Base-by-base conservation (phyloP, 2,797 vertebrate species). In the Anolis apletophallus region DNA sequence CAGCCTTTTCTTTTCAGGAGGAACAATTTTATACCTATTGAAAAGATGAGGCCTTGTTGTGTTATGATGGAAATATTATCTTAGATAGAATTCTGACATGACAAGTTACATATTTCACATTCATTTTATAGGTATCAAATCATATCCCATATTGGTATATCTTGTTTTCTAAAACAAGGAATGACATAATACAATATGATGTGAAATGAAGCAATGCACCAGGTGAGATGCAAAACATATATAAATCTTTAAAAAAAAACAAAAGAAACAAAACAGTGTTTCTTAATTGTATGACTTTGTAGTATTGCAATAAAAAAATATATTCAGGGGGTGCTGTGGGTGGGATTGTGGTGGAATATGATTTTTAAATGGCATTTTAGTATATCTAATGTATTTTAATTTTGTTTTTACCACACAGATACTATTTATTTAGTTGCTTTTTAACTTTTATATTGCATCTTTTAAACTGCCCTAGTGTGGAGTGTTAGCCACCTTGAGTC, bases 81-180 rank as follows among this genome's bases (percentile, higher is more conserved):
- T 90, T 89, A 87, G 91, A 89, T 79, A 82, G 84, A 68, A 86
- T 85, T 81, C 82, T 81, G 88, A 83, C 84, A 90, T 73, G 77
- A 91, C 40, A 93, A 91, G 76, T 67, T 79, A 87, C 94, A 88
- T 91, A 88, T 95, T 93, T 94, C 91, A 77, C 92, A 85, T 92
- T 90, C 88, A 90, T 93, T 94, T 89, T 32, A 19, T 90, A 94
- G 88, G 91, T 87, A 90, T 85, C 85, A 92, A 89, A 93, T 93
- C 87, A 93, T 90, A 94, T 93, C 89, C 85, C 79, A 77, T 83
- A 86, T 84, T 81, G 36, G 34, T 1, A 8, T 67, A 88, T 91
- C 91, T 93, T 91, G 90, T 89, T 89, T 85, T 0, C 75, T 80
- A 84, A 85, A 91, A 91, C 92, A 88, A 90, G 64, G 72, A 84